Conservation (phyloP, 2,797 vertebrate species). For the Triplophysa yarkandensis region DNA sequence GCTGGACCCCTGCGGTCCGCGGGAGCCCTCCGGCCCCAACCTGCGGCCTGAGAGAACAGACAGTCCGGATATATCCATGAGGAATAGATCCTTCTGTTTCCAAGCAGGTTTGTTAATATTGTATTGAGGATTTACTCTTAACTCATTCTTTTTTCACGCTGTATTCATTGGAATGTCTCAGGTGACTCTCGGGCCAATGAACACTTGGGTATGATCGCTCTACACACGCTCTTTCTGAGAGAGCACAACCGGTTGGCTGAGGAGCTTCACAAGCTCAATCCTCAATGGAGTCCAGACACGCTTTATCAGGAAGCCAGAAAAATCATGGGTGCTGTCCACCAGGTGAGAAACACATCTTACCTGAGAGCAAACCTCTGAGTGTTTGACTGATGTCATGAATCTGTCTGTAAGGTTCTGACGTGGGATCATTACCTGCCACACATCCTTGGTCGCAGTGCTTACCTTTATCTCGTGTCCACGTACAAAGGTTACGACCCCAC, state of each 20-base stretch:
- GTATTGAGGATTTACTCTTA: no score
- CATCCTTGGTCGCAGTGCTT: constrained; percentile 68
- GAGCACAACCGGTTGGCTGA: constrained; percentile 79
- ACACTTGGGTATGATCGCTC: constrained; percentile 78
- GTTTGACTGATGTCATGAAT: background rate
- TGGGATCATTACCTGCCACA: constrained; percentile 77
- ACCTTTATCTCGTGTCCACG: constrained; percentile 66
- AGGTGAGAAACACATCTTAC: constrained; percentile 61
- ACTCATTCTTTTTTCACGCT: no score
- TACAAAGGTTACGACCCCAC: constrained; percentile 67
- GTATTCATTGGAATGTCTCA: no score
- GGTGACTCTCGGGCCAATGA: constrained; percentile 80
- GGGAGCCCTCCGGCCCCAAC: constrained; percentile 52
- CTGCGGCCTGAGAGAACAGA: background rate
- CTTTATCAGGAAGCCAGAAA: constrained; percentile 80
- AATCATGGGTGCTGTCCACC: constrained; percentile 77
- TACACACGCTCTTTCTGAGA: constrained; percentile 78
- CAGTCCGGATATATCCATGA: constrained; percentile 35
- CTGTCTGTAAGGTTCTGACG: constrained; percentile 70
- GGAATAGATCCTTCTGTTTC: constrained; percentile 76
- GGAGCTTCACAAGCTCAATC: constrained; percentile 74
- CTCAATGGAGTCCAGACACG: constrained; percentile 77
- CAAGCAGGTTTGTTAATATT: constrained; percentile 81
- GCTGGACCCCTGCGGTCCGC: constrained; percentile 76
- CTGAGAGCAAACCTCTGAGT: background rate